Evolutionary conservation across 2,113 vertebrate genomes (phyloP).

Genomic region (Rhipidura dahli): DNA sequence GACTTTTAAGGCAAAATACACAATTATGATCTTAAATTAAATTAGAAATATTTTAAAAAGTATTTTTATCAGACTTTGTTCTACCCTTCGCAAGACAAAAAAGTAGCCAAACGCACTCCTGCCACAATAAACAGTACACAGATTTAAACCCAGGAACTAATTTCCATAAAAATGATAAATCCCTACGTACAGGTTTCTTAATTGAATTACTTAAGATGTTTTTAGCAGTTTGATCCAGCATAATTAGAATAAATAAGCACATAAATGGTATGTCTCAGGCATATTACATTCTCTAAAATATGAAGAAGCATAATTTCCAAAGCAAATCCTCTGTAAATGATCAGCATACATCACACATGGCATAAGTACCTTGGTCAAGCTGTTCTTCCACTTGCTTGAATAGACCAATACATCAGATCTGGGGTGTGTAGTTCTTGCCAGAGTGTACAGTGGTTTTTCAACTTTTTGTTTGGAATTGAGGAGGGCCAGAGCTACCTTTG

Average conservation of each 20-base stretch:
- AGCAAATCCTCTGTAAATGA: background rate
- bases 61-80: background rate
- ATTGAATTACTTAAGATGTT: background rate
- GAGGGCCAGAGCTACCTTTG: conserved; percentile 93
- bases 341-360: background rate
- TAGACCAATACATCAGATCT: conserved; percentile 90
- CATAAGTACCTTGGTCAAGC: conserved; percentile 83
- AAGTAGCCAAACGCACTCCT: background rate
- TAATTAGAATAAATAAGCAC: background rate
- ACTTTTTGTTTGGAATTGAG: conserved; percentile 92
- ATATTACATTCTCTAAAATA: background rate
- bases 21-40: background rate
- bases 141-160: background rate
- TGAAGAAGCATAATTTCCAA: background rate
- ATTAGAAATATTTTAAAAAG: background rate
- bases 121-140: background rate
- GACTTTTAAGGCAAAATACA: background rate
- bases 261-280: background rate
- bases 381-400: conserved; percentile 91
- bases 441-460: conserved; percentile 88
- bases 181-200: background rate
- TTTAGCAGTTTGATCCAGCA: background rate
- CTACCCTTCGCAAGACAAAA: background rate
- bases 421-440: conserved; percentile 85
- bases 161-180: background rate